These are phyloP conservation scores for Eueides isabella DNA, from an alignment of 1,140 invertebrate genomes.

Conservation along the genomic window DNA sequence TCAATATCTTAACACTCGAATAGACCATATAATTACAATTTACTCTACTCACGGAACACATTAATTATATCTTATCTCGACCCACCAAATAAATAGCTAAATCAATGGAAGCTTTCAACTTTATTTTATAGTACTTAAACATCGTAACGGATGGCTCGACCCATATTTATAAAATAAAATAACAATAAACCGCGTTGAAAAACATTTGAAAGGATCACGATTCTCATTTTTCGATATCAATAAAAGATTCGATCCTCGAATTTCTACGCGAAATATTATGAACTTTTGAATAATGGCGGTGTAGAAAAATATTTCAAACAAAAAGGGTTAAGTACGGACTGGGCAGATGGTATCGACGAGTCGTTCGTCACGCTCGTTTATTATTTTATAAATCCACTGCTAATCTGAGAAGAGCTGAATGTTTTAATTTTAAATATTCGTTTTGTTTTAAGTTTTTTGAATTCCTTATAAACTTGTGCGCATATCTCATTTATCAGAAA, in stretches of 20 bases:
- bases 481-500: constrained; percentile 62
- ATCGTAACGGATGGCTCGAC: constrained; percentile 47
- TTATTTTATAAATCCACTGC: constrained; percentile 77
- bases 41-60: constrained; percentile 22
- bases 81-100: constrained; percentile 44
- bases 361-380: constrained; percentile 78
- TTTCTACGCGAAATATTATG: constrained; percentile 74
- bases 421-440: constrained; percentile 74
- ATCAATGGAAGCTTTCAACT: constrained; percentile 51
- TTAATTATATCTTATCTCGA: constrained; percentile 38
- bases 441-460: constrained; percentile 59
- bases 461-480: constrained; percentile 65
- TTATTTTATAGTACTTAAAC: constrained; percentile 46
- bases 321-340: constrained; percentile 75
- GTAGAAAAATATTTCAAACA: constrained; percentile 74
- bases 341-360: constrained; percentile 76
- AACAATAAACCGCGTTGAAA: constrained; percentile 51
- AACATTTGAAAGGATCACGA: constrained; percentile 66
- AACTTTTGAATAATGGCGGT: constrained; percentile 79
- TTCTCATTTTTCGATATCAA: constrained; percentile 75
- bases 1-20: constrained; percentile 15
- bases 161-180: constrained; percentile 58
- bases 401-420: constrained; percentile 71
- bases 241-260: constrained; percentile 69
- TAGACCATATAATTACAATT: constrained; percentile 21